Percentiles rank a stretch among this genome's conserved stretches.
These are phyloP conservation scores for Sarcophaga carnaria DNA, from an alignment of 2,888 invertebrate genomes.

Conservation along the genomic window DNA sequence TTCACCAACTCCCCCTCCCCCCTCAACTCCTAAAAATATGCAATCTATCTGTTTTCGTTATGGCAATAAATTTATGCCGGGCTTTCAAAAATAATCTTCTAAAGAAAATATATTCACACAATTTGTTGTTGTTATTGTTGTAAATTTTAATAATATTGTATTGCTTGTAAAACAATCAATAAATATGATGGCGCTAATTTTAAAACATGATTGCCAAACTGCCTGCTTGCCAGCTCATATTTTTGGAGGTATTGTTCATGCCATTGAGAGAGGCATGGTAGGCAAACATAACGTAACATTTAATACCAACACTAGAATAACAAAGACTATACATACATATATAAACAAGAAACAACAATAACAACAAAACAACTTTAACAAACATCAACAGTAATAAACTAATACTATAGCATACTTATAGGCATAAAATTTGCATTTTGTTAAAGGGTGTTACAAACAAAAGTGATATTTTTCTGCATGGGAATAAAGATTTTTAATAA, in stretches of 20 bases:
- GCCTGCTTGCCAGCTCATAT: neutral
- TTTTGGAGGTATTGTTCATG: no score
- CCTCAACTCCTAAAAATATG: neutral
- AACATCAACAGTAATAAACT: neutral
- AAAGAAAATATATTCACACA: neutral
- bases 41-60: neutral
- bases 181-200: slow-evolving; percentile 1
- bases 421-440: neutral
- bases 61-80: neutral
- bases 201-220: neutral
- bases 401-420: neutral
- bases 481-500: neutral
- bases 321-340: neutral
- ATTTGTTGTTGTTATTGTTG: neutral
- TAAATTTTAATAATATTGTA: slow-evolving; percentile 1
- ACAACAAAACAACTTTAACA: neutral
- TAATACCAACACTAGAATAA: neutral
- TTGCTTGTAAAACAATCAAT: slow-evolving; percentile 1
- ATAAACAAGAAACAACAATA: neutral
- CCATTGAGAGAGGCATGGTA: neutral
- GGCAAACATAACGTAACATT: neutral
- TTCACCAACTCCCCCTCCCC: neutral
- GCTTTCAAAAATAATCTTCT: neutral
- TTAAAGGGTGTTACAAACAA: neutral
- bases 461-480: neutral